Percentiles rank a stretch among this genome's conserved stretches.
phyloP scores from a whole-genome alignment of 2,113 vertebrate genomes.

The Myiopsitta monachus region DNA sequence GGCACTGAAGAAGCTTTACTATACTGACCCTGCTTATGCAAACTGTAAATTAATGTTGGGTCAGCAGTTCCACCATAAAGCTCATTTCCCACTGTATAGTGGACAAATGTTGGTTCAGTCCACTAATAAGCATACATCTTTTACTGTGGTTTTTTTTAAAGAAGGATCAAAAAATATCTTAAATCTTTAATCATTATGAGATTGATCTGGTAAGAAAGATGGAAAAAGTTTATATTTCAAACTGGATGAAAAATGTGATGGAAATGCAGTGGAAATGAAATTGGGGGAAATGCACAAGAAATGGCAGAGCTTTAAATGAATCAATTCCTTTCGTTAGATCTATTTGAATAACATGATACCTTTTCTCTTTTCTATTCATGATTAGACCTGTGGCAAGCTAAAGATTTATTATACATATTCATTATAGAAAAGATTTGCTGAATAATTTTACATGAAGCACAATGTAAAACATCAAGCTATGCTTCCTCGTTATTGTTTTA shows the following conservation, averaged over 20 bases:
- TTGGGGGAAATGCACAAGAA: neutral
- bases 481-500: neutral
- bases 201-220: neutral
- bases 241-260: neutral
- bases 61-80: neutral
- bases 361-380: conserved; percentile 12
- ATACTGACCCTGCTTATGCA: neutral
- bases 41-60: neutral
- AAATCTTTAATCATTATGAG: neutral
- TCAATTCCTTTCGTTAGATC: conserved; percentile 9
- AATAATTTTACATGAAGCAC: conserved; percentile 21
- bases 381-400: neutral
- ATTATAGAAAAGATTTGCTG: neutral
- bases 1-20: neutral
- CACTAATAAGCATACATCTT: neutral
- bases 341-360: neutral
- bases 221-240: neutral
- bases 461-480: neutral
- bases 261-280: neutral
- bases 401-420: neutral
- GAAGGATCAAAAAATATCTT: neutral
- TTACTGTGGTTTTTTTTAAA: neutral
- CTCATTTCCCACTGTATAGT: neutral
- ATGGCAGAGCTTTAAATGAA: neutral
- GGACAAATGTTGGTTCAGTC: neutral